Percentiles rank a stretch among this genome's conserved stretches.
phyloP scores from a whole-genome alignment of 1,140 invertebrate genomes.

The Colletes gigas region DNA sequence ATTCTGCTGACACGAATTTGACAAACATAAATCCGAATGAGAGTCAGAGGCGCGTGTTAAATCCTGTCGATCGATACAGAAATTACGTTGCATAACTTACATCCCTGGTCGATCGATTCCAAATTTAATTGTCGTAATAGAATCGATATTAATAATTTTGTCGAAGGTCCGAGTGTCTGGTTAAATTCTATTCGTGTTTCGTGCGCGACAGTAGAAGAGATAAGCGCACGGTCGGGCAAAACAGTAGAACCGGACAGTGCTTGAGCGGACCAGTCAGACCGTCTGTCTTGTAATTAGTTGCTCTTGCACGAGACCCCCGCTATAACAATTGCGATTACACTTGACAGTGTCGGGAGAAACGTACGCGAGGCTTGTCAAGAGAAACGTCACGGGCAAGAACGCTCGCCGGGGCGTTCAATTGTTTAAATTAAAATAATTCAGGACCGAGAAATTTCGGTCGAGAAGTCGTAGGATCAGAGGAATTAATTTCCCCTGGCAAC shows the following conservation, averaged over 20 bases:
- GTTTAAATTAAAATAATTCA: conserved; percentile 30
- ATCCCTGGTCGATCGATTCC: too few relatives aligned
- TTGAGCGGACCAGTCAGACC: background rate
- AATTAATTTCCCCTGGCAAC: background rate
- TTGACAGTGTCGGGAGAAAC: conserved; percentile 18
- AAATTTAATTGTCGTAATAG: too few relatives aligned
- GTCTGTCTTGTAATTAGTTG: conserved; percentile 1
- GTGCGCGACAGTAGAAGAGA: background rate
- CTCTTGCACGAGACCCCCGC: background rate
- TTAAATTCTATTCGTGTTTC: background rate
- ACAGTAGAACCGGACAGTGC: background rate
- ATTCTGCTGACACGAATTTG: too few relatives aligned
- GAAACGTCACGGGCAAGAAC: background rate
- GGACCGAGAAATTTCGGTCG: background rate
- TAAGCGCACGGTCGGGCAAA: background rate
- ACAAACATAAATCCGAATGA: too few relatives aligned
- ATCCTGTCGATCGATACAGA: too few relatives aligned
- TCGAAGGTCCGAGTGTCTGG: too few relatives aligned
- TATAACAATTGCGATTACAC: conserved; percentile 29
- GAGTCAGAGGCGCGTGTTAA: too few relatives aligned
- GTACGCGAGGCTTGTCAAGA: background rate
- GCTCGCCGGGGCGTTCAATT: background rate
- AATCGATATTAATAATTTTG: too few relatives aligned
- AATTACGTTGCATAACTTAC: too few relatives aligned
- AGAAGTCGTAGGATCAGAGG: background rate